Evolutionary conservation across 2,797 vertebrate genomes (phyloP), one percentile per base, ranked within the genome.

Genomic region (Macroramphosus scolopax): DNA sequence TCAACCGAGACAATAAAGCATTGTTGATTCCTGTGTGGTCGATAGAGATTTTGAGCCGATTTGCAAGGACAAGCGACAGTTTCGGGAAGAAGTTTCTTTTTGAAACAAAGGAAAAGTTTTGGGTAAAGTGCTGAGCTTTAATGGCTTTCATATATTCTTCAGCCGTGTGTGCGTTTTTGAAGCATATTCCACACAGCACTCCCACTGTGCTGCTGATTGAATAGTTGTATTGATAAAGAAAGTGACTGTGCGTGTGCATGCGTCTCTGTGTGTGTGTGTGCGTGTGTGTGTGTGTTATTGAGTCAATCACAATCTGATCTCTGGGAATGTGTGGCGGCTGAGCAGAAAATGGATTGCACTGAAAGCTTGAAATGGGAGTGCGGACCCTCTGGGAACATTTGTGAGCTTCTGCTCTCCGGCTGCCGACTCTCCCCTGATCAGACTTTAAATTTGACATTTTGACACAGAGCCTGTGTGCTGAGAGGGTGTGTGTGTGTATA

Each of bases 381-480:
- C 1, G 10, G 43, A 56, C 65, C 62, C 42, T 54, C 11, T 0
- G 22, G 51, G 46, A 66, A 45, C 33, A 35, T 20, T 35, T 13
- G 30, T 40, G 34, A 39, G 20, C 24, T 29, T 31, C 24, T 11
- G n/a, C n/a, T n/a, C n/a, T n/a, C n/a, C 17, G 40, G 54, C 46
- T 55, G 50, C 13, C 41, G 11, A 53, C 38, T 43, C 49, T 77
- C 66, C 60, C 56, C 75, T 48, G 63, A 66, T 78, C 71, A 65
- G 55, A 65, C 59, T 61, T 71, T 71, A 74, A 85, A 81, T 82
- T 63, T 48, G 62, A 53, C 72, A 76, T 77, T 78, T 72, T 74
- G 75, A 76, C 64, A 80, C 38, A 37, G 41, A 61, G 40, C 43
- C 34, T 56, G 41, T 59, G 46, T 68, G 14, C n/a, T 46, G 22